A percentile compares a stretch with the other conserved stretches of the same genome.
Evolutionary conservation across 2,113 vertebrate species (phyloP).

Genomic region (Chitala chitala): DNA sequence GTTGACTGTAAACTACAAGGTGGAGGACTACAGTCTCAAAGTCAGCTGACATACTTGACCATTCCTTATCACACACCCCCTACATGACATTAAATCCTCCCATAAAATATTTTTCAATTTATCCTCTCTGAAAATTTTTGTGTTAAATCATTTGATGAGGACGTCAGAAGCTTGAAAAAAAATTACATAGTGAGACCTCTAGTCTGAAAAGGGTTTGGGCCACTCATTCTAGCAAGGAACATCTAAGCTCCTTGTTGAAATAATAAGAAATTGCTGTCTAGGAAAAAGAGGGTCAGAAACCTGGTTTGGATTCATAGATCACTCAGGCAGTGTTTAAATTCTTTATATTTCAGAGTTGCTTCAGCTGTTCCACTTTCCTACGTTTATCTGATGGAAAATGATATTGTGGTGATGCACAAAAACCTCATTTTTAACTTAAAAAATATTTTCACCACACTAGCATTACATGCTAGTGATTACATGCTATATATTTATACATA

Average conservation of each 20-base stretch:
- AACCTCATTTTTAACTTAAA: conserved; percentile 14
- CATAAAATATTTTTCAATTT: background rate
- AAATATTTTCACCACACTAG: background rate
- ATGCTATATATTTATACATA: background rate
- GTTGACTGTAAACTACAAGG: too few species aligned
- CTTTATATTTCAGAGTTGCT: conserved; percentile 13
- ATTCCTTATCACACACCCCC: too few species aligned
- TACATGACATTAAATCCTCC: background rate
- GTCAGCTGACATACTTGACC: too few species aligned
- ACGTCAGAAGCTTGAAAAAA: conserved; percentile 16
- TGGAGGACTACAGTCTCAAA: too few species aligned
- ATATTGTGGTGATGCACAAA: background rate
- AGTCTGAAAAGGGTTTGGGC: conserved; percentile 3
- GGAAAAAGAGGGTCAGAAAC: background rate
- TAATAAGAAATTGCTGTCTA: conserved; percentile 8
- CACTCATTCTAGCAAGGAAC: background rate
- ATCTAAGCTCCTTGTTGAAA: conserved; percentile 1
- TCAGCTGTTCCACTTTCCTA: background rate
- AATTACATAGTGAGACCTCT: background rate
- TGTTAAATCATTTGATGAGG: background rate
- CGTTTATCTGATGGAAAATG: background rate
- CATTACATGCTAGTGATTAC: background rate
- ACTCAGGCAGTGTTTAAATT: conserved; percentile 12
- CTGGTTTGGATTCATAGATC: background rate
- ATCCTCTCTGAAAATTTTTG: background rate